phyloP scores from a whole-genome alignment of 2,888 invertebrate genomes.

The Platycheirus rosarum region DNA sequence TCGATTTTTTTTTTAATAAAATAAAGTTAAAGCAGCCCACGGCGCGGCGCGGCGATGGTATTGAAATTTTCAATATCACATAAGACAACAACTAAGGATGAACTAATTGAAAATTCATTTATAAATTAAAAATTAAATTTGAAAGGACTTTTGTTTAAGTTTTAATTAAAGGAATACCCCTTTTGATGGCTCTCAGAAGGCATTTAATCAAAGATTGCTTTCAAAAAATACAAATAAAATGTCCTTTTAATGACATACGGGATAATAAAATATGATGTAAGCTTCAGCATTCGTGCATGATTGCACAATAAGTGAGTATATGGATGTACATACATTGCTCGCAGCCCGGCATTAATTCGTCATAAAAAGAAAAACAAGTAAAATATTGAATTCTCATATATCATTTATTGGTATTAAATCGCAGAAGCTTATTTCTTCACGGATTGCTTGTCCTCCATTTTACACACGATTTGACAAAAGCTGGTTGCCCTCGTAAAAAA shows the following conservation, averaged over 20 bases:
- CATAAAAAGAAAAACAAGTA: neutral
- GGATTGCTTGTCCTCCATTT: slow-evolving; percentile 4
- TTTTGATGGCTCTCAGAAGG: too few relatives aligned
- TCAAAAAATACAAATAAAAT: neutral
- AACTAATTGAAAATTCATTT: neutral
- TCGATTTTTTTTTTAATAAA: neutral
- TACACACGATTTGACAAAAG: slow-evolving; percentile 11
- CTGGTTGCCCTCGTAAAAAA: neutral
- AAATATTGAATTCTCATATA: too few relatives aligned
- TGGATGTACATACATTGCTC: too few relatives aligned
- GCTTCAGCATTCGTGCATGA: neutral
- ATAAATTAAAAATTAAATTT: neutral
- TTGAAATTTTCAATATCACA: too few relatives aligned
- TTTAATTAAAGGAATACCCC: too few relatives aligned
- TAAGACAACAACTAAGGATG: neutral
- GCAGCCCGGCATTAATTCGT: neutral
- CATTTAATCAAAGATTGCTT: too few relatives aligned
- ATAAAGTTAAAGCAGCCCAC: too few relatives aligned
- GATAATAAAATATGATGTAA: neutral
- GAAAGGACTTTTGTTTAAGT: neutral
- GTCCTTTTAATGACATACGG: neutral
- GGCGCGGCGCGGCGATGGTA: too few relatives aligned
- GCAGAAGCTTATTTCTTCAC: slow-evolving; percentile 14
- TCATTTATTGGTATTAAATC: slow-evolving; percentile 22
- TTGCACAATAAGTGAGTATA: slow-evolving; percentile 1